These are phyloP conservation scores for Sebastes jordani DNA, from an alignment of 2,797 vertebrate species.

Conservation along the genomic window DNA sequence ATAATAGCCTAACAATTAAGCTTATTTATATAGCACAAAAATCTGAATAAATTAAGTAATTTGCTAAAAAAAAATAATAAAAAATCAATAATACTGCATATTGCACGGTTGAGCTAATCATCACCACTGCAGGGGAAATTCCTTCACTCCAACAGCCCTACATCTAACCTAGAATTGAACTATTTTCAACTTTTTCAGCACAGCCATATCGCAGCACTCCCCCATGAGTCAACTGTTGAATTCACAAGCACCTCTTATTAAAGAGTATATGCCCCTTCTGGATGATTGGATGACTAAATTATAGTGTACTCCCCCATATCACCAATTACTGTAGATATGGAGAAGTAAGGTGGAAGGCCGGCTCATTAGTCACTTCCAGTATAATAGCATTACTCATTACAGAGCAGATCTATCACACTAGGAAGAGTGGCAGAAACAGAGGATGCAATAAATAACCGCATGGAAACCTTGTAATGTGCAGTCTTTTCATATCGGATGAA, in stretches of 20 bases:
- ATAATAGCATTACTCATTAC: not conserved
- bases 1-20: too few species aligned
- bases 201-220: not conserved
- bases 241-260: not conserved
- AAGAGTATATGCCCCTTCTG: not conserved
- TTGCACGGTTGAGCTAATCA: too few species aligned
- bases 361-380: slow-evolving; percentile 1
- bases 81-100: too few species aligned
- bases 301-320: not conserved
- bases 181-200: not conserved
- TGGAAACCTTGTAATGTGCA: not conserved
- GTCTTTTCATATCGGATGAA: not conserved
- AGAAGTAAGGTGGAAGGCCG: not conserved
- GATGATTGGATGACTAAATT: not conserved
- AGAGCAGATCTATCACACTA: not conserved
- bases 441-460: not conserved
- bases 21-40: too few species aligned
- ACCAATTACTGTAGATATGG: not conserved
- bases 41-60: too few species aligned
- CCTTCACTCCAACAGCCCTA: too few species aligned
- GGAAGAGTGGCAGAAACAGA: not conserved
- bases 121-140: too few species aligned
- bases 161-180: not conserved
- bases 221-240: not conserved
- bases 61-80: too few species aligned